Base-by-base conservation (phyloP, 1,140 invertebrate species). In the Pissodes strobi region DNA sequence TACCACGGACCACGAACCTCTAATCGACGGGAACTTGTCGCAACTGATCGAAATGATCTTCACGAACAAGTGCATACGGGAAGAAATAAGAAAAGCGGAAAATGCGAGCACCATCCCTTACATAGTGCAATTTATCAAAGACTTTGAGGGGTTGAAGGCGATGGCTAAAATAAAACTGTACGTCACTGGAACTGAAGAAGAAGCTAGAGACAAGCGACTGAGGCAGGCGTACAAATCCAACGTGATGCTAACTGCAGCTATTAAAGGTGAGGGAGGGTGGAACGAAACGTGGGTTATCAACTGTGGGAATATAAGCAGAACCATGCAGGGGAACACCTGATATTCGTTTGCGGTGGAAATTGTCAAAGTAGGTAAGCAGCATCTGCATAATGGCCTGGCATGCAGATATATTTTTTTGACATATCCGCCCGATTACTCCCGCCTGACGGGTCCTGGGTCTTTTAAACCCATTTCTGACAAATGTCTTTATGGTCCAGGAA, bases 181-280 rank as follows among this genome's bases (percentile, higher is more conserved):
- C n/a, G 51, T 69, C 9, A 69, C 69, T n/a, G 72, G 71, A 13
- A 55, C 57, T 2, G 67, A 75, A 58, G 67, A 75, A 49, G 69
- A 67, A n/a, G 68, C 68, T 27, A 55, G 56, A 22, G 69, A 74
- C n/a, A 70, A 64, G 30, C 30, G 57, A 49, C 37, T 74, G 12
- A 67, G 69, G 34, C 59, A 63, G 15, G 71, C 73, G 6, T 74
- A 56, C 38, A 74, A 72, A 38, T 69, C 68, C 3, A 74, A 73
- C 39, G 37, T 65, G 8, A 60, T 72, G 41, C 22, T 72, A 1
- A 70, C 63, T 9, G 38, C 46, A 5, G 46, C 62, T 45, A 71
- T 73, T 12, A 23, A 58, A 48, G 61, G 71, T 72, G 64, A 57
- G 38, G n/a, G n/a, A n/a, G n/a, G n/a, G n/a, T n/a, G n/a, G n/a